phyloP scores from a whole-genome alignment of 2,113 vertebrate species.

The Solea solea region DNA sequence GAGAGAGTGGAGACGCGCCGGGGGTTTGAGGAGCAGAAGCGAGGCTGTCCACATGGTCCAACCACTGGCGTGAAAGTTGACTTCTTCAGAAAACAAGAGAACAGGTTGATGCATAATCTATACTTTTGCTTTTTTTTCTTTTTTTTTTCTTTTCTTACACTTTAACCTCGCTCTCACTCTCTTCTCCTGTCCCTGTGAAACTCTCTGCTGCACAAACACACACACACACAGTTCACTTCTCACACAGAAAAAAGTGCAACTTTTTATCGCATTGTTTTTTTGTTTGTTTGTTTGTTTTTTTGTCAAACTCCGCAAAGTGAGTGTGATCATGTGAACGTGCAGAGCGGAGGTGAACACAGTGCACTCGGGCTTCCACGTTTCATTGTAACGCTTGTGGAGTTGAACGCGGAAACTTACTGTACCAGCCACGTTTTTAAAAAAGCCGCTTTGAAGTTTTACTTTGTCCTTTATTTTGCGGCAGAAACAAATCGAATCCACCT shows the following conservation, averaged over 20 bases:
- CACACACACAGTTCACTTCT: not conserved
- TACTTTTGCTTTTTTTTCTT: slow-evolving; percentile 39
- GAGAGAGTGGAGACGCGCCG: slow-evolving; percentile 77
- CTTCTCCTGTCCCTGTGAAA: not conserved
- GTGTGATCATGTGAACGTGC: too few species aligned
- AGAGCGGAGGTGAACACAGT: too few species aligned
- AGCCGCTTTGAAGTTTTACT: not conserved
- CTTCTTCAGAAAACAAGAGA: slow-evolving; percentile 84
- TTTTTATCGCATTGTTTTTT: too few species aligned
- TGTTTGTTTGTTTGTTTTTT: too few species aligned
- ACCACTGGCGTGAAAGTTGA: slow-evolving; percentile 85
- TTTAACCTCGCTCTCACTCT: slow-evolving; percentile 21
- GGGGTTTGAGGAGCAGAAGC: slow-evolving; percentile 81
- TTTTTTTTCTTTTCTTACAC: slow-evolving; percentile 27
- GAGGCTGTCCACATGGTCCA: slow-evolving; percentile 86
- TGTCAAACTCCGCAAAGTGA: too few species aligned
- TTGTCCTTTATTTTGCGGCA: not conserved
- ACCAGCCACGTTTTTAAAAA: not conserved
- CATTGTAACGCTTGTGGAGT: slow-evolving; percentile 41
- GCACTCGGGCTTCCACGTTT: not conserved
- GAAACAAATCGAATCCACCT: not conserved
- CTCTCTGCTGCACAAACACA: too few species aligned
- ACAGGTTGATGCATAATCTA: slow-evolving; percentile 83
- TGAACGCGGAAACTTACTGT: slow-evolving; percentile 1
- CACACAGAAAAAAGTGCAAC: not conserved